Percentiles rank a stretch among this genome's conserved stretches.
Conservation (phyloP, 2,888 invertebrate genomes). For the Ochropacha duplaris region DNA sequence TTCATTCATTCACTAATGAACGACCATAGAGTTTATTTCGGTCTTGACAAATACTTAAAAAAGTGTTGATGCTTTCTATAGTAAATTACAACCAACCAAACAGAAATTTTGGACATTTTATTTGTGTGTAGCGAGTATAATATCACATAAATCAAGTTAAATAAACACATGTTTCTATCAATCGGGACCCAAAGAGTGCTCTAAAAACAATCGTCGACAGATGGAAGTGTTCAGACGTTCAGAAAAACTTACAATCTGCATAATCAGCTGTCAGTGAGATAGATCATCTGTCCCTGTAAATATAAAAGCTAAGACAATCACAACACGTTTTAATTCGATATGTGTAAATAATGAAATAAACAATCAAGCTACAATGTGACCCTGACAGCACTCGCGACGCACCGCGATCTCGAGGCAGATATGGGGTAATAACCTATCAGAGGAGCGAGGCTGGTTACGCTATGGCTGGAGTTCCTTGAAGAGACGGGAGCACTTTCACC, state of each 20-base stretch:
- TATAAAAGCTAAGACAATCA: constrained; percentile 80
- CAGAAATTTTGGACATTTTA: constrained; percentile 76
- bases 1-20: constrained; percentile 53
- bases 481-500: constrained; percentile 48
- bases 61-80: constrained; percentile 83
- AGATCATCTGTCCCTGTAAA: constrained; percentile 83
- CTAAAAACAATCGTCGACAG: constrained; percentile 62
- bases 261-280: constrained; percentile 84
- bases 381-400: constrained; percentile 51
- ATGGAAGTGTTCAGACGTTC: constrained; percentile 77
- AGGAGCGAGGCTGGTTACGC: constrained; percentile 65
- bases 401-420: constrained; percentile 56
- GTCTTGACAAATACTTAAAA: constrained; percentile 78
- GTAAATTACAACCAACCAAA: constrained; percentile 81
- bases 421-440: constrained; percentile 82
- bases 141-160: constrained; percentile 70
- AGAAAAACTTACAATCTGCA: constrained; percentile 83
- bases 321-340: constrained; percentile 65
- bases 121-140: constrained; percentile 66
- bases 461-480: constrained; percentile 74
- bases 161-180: constrained; percentile 55
- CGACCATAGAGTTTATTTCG: constrained; percentile 63
- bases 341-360: constrained; percentile 70
- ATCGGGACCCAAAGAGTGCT: constrained; percentile 49
- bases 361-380: constrained; percentile 67